Conservation (phyloP, 1,140 invertebrate genomes). For the Samia ricini region DNA sequence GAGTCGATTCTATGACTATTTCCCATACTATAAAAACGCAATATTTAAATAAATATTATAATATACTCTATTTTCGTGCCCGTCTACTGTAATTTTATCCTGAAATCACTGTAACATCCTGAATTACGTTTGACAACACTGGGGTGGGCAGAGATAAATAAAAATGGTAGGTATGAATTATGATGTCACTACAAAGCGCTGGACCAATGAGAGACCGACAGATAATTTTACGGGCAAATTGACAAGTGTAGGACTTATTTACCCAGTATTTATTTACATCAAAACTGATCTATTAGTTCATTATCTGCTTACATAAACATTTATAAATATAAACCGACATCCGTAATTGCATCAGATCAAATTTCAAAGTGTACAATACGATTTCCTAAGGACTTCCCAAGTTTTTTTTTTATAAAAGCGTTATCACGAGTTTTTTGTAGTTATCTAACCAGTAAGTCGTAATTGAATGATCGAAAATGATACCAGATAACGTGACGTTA, state of each 20-base stretch:
- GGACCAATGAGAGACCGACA: slow-evolving; percentile 63
- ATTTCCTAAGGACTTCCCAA: not conserved
- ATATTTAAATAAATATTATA: no score
- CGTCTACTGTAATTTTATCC: no score
- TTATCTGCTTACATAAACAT: slow-evolving; percentile 18
- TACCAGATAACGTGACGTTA: slow-evolving; percentile 81
- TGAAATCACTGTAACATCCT: no score
- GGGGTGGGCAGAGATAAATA: no score
- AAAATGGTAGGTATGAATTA: no score
- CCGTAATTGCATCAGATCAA: slow-evolving; percentile 30
- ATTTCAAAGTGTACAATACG: slow-evolving; percentile 13
- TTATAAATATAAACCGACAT: slow-evolving; percentile 19
- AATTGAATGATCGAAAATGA: slow-evolving; percentile 60
- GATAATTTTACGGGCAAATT: slow-evolving; percentile 66
- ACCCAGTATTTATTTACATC: slow-evolving; percentile 70
- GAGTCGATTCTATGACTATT: no score
- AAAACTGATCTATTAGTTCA: slow-evolving; percentile 41
- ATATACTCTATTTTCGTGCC: no score
- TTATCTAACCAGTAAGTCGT: slow-evolving; percentile 51
- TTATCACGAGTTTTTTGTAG: slow-evolving; percentile 18
- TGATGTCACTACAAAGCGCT: slow-evolving; percentile 18
- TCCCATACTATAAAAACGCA: no score
- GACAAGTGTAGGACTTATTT: slow-evolving; percentile 55
- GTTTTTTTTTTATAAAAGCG: not conserved
- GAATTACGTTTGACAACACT: no score